phyloP scores from a whole-genome alignment of 2,888 invertebrate species.

The Monopis laevigella region DNA sequence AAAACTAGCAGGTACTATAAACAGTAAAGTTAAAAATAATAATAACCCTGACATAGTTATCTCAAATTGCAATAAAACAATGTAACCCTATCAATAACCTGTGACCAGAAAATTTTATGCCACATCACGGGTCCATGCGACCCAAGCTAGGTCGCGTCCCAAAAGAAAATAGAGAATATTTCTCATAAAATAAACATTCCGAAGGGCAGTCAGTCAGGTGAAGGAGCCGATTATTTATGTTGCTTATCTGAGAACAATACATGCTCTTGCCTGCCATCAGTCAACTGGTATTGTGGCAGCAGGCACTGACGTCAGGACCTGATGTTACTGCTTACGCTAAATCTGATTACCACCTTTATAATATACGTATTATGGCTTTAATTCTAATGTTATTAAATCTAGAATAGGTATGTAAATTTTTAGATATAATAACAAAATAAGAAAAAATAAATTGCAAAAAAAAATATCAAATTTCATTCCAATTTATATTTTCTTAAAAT shows the following conservation, averaged over 20 bases:
- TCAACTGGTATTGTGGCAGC: conserved; percentile 24
- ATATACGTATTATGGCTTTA: background rate
- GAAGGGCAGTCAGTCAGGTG: conserved; percentile 35
- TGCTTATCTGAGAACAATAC: conserved; percentile 52
- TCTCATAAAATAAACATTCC: conserved; percentile 32
- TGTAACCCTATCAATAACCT: too few species aligned
- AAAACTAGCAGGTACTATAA: too few species aligned
- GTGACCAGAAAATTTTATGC: conserved; percentile 4
- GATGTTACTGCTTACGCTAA: conserved; percentile 5
- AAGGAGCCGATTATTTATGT: conserved; percentile 44
- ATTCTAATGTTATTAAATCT: too few species aligned
- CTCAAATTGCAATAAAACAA: too few species aligned
- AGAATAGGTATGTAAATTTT: background rate
- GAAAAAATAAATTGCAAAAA: too few species aligned
- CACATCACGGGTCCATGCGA: conserved; percentile 6
- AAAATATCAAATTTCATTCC: too few species aligned
- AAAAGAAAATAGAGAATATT: conserved; percentile 29
- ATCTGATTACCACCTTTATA: conserved; percentile 7
- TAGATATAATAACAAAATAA: background rate
- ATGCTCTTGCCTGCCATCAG: conserved; percentile 30
- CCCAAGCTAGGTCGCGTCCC: conserved; percentile 1
- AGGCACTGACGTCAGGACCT: conserved; percentile 5
- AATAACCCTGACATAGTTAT: too few species aligned
- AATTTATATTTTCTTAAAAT: too few species aligned
- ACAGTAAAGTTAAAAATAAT: too few species aligned